Conservation (phyloP, 2,888 invertebrate genomes). For the Psylliodes chrysocephalus region DNA sequence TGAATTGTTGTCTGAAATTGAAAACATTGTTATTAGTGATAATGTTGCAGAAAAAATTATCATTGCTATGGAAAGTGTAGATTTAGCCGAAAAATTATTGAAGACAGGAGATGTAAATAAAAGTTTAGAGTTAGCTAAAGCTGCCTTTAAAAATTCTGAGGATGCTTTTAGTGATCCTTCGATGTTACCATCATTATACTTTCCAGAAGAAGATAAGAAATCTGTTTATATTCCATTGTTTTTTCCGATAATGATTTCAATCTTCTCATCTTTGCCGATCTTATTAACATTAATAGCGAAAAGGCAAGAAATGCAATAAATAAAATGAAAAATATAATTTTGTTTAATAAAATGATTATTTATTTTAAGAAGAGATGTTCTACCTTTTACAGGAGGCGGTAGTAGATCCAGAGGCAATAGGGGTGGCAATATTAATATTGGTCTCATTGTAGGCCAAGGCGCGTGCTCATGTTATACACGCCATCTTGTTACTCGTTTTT, state of each 20-base stretch:
- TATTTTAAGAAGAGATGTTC: too few species aligned
- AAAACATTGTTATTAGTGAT: slow-evolving; percentile 95
- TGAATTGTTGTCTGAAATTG: slow-evolving; percentile 83
- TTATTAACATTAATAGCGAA: too few species aligned
- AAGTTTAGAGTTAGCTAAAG: slow-evolving; percentile 77
- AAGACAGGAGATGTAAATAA: slow-evolving; percentile 68
- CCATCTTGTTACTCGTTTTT: too few species aligned
- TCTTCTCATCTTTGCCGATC: slow-evolving; percentile 79
- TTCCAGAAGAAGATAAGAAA: slow-evolving; percentile 82
- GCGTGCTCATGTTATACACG: too few species aligned
- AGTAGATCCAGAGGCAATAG: too few species aligned
- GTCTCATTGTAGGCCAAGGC: too few species aligned
- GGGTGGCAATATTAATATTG: too few species aligned
- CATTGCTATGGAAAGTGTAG: slow-evolving; percentile 72
- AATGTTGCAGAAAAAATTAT: slow-evolving; percentile 68
- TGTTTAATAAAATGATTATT: too few species aligned
- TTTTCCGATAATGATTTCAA: slow-evolving; percentile 94
- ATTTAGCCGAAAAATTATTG: slow-evolving; percentile 69
- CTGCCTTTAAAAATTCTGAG: slow-evolving; percentile 85
- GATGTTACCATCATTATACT: slow-evolving; percentile 91
- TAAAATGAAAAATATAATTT: too few species aligned
- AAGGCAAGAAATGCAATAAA: too few species aligned
- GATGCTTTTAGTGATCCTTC: slow-evolving; percentile 94
- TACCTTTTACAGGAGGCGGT: too few species aligned
- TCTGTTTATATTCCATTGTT: slow-evolving; percentile 95